phyloP scores from a whole-genome alignment of 2,797 vertebrate genomes.

The Sebastes matsubarae region DNA sequence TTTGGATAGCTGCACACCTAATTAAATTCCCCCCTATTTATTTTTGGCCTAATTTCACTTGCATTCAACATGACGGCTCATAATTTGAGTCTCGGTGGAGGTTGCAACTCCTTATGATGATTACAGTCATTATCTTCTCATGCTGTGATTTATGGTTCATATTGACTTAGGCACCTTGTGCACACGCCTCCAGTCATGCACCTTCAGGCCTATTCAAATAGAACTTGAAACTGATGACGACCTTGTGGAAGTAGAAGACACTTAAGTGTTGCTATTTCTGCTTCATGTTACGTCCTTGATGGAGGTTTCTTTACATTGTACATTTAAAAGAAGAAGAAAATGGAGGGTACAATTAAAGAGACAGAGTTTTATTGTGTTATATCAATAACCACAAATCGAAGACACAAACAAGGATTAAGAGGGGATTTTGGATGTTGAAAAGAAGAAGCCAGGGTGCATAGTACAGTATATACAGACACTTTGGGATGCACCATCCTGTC shows the following conservation, averaged over 20 bases:
- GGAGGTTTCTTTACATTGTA: background rate
- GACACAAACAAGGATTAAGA: background rate
- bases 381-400: background rate
- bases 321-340: background rate
- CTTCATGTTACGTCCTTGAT: background rate
- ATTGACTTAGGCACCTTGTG: background rate
- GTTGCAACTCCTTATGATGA: background rate
- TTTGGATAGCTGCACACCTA: constrained; percentile 16
- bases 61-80: constrained; percentile 3
- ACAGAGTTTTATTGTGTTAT: background rate
- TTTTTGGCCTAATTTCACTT: constrained; percentile 22
- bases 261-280: background rate
- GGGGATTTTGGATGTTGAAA: background rate
- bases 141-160: background rate
- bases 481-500: background rate
- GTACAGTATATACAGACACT: background rate
- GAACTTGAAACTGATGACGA: background rate
- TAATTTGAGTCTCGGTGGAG: constrained; percentile 14
- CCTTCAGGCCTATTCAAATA: background rate
- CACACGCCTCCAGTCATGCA: background rate
- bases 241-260: background rate
- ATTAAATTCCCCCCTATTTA: constrained; percentile 34
- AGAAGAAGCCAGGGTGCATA: background rate
- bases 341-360: background rate
- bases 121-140: background rate